Percentiles rank a stretch among this genome's conserved stretches.
Conservation (phyloP, 1,140 invertebrate genomes). For the Bilobella aurantiaca region DNA sequence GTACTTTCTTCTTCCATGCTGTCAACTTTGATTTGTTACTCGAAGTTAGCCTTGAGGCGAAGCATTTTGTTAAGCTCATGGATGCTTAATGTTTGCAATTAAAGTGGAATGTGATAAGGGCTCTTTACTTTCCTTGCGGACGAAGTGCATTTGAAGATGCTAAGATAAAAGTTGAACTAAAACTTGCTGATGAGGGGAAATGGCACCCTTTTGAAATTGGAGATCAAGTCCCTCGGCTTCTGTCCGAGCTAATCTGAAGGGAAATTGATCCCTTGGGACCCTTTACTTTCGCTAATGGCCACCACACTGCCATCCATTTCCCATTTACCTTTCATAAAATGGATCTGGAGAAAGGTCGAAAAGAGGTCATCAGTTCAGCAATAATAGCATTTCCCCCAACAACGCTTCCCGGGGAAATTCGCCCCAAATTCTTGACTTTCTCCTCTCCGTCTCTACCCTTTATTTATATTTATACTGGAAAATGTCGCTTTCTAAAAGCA, state of each 20-base stretch:
- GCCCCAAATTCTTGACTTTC: too few relatives aligned
- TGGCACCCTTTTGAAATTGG: neutral
- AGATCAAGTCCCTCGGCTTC: neutral
- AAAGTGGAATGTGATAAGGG: neutral
- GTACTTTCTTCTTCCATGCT: neutral
- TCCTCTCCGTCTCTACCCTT: too few relatives aligned
- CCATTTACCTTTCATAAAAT: neutral
- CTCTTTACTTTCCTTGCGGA: neutral
- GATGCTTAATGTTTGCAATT: neutral
- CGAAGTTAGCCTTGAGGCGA: neutral
- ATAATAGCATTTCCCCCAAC: neutral
- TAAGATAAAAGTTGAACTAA: neutral
- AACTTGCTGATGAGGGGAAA: constrained; percentile 1
- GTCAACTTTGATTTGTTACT: neutral
- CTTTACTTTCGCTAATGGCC: neutral
- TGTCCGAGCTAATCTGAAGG: neutral
- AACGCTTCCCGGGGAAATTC: too few relatives aligned
- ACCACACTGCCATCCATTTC: neutral
- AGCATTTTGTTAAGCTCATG: neutral
- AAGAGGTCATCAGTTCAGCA: neutral
- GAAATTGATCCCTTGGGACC: constrained; percentile 4
- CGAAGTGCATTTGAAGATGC: neutral
- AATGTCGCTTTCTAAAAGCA: too few relatives aligned
- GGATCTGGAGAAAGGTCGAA: neutral
- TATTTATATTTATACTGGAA: too few relatives aligned